These are phyloP conservation scores for Drosophila yakuba DNA, from an alignment of 1,140 invertebrate species.

Conservation along the genomic window DNA sequence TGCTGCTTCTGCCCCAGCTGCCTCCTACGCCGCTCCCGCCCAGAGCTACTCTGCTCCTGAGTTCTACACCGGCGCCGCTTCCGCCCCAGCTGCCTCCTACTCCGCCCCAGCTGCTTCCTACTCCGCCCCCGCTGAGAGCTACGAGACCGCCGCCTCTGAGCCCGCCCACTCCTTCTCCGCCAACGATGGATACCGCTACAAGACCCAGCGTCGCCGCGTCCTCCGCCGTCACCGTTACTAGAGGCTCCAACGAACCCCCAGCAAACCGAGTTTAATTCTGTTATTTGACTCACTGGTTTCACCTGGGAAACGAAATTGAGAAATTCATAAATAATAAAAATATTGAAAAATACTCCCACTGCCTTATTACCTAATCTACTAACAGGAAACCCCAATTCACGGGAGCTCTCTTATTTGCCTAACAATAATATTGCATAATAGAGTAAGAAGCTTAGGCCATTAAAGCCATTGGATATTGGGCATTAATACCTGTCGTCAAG, in stretches of 20 bases:
- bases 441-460: slow-evolving; percentile 22
- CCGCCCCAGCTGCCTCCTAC: slow-evolving; percentile 31
- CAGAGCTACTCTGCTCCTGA: slow-evolving; percentile 48
- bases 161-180: slow-evolving; percentile 28
- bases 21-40: slow-evolving; percentile 33
- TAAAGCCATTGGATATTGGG: slow-evolving; percentile 15
- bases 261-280: slow-evolving; percentile 26
- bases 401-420: slow-evolving; percentile 27
- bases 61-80: slow-evolving; percentile 58
- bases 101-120: slow-evolving; percentile 30
- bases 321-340: slow-evolving; percentile 40
- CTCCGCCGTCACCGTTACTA: slow-evolving; percentile 70
- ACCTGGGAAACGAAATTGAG: slow-evolving; percentile 55
- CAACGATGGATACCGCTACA: slow-evolving; percentile 22
- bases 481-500: slow-evolving; percentile 42
- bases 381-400: slow-evolving; percentile 24
- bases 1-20: slow-evolving; percentile 40
- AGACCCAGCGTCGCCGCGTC: slow-evolving; percentile 12
- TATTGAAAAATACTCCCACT: slow-evolving; percentile 22
- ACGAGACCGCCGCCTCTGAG: slow-evolving; percentile 28
- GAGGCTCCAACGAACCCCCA: slow-evolving; percentile 29
- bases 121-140: slow-evolving; percentile 40
- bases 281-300: slow-evolving; percentile 37
- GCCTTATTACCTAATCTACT: slow-evolving; percentile 7
- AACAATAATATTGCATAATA: slow-evolving; percentile 22